A percentile compares a stretch with the other conserved stretches of the same genome.
phyloP scores from a whole-genome alignment of 92 coral and sea anemone species.

The Isaurus tuberculatus region DNA sequence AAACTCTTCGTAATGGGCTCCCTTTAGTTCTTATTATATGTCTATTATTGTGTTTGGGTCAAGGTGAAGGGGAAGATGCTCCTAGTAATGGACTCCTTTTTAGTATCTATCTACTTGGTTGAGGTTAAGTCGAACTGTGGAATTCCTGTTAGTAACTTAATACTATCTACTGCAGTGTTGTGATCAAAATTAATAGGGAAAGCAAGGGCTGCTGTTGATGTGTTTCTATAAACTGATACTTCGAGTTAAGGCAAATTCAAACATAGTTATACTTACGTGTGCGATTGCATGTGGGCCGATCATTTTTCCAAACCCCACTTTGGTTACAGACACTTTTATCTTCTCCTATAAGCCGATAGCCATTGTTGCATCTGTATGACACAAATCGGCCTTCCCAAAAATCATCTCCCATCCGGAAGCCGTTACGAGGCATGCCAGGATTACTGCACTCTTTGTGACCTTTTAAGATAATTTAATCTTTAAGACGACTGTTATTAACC shows the following conservation, averaged over 20 bases:
- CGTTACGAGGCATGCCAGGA: slow-evolving; percentile 14
- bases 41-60: no score
- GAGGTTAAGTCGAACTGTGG: no score
- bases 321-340: not conserved
- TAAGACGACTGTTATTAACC: no score
- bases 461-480: not conserved
- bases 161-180: no score
- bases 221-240: not conserved
- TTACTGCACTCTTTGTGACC: slow-evolving; percentile 4
- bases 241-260: not conserved
- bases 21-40: no score
- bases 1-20: no score
- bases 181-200: no score
- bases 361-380: not conserved
- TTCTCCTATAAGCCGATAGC: not conserved
- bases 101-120: no score
- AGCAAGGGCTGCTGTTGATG: no score
- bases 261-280: not conserved
- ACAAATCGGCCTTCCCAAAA: slow-evolving; percentile 18
- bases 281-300: not conserved
- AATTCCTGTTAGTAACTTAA: no score
- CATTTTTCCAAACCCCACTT: slow-evolving; percentile 17
- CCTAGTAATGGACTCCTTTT: no score
- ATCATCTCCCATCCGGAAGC: not conserved
- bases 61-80: no score